Conservation (phyloP, 2,888 invertebrate genomes). For the Chloroclystis v-ata region DNA sequence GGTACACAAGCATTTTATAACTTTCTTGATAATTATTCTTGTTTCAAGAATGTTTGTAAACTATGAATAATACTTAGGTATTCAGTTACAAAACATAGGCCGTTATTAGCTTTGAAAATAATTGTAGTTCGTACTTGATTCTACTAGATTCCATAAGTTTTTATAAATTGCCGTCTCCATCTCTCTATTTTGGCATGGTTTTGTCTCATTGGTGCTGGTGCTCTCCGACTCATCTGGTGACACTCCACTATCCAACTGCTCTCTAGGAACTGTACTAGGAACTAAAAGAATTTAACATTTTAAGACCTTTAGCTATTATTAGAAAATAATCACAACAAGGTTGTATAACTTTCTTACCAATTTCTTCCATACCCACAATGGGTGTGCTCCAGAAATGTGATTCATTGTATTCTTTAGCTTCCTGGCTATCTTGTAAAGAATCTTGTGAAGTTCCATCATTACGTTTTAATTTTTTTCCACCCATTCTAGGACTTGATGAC, state of each 20-base stretch:
- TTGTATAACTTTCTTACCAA: constrained; percentile 3
- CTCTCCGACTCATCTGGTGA: constrained; percentile 71
- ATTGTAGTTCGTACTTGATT: background rate
- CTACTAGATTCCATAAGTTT: background rate
- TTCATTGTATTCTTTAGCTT: constrained; percentile 30
- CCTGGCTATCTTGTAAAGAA: constrained; percentile 46
- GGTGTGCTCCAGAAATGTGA: constrained; percentile 32
- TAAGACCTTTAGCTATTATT: background rate
- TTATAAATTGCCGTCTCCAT: background rate
- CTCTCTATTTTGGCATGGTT: constrained; percentile 18
- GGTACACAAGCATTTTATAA: too few species aligned
- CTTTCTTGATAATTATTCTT: too few species aligned
- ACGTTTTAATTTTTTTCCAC: constrained; percentile 66
- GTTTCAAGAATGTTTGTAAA: too few species aligned
- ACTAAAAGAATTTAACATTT: constrained; percentile 28
- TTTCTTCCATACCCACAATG: constrained; percentile 13
- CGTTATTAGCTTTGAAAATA: too few species aligned
- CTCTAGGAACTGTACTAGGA: constrained; percentile 47
- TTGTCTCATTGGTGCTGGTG: constrained; percentile 59
- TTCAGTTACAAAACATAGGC: too few species aligned
- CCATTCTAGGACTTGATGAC: constrained; percentile 34
- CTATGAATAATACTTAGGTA: too few species aligned
- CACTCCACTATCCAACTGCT: constrained; percentile 67
- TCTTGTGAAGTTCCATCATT: constrained; percentile 72
- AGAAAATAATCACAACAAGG: background rate